Percentiles rank a stretch among this genome's conserved stretches.
Evolutionary conservation across 2,113 vertebrate species (phyloP).

Genomic region (Cyanoderma ruficeps): DNA sequence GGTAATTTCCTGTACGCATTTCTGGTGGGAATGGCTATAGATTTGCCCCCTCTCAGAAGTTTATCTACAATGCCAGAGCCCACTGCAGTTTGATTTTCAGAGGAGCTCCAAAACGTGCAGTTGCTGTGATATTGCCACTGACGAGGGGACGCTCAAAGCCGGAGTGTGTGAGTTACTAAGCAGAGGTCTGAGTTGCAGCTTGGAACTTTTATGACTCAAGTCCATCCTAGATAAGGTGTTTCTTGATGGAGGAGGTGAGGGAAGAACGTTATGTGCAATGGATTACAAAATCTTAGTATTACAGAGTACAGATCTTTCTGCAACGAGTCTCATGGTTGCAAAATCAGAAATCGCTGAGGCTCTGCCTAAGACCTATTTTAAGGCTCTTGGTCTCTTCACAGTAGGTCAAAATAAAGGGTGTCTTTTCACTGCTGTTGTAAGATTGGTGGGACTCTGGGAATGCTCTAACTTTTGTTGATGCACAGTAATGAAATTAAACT

Average conservation of each 20-base stretch:
- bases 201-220: not conserved
- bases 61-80: not conserved
- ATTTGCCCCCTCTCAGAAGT: not conserved
- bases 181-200: not conserved
- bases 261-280: slow-evolving; percentile 5
- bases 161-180: not conserved
- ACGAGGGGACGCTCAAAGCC: not conserved
- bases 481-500: not conserved
- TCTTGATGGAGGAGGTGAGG: slow-evolving; percentile 5
- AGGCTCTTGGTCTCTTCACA: not conserved
- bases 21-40: not conserved
- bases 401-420: not conserved
- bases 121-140: not conserved
- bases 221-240: slow-evolving; percentile 26
- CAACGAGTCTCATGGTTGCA: slow-evolving; percentile 17
- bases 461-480: not conserved
- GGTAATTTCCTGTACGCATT: not conserved
- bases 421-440: not conserved
- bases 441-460: not conserved
- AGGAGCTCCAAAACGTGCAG: not conserved
- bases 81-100: not conserved
- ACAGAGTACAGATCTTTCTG: slow-evolving; percentile 24
- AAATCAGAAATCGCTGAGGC: slow-evolving; percentile 30
- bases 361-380: slow-evolving; percentile 10
- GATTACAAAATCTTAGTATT: slow-evolving; percentile 45